phyloP scores from a whole-genome alignment of 2,888 invertebrate genomes.

The Scaptomyza flava region DNA sequence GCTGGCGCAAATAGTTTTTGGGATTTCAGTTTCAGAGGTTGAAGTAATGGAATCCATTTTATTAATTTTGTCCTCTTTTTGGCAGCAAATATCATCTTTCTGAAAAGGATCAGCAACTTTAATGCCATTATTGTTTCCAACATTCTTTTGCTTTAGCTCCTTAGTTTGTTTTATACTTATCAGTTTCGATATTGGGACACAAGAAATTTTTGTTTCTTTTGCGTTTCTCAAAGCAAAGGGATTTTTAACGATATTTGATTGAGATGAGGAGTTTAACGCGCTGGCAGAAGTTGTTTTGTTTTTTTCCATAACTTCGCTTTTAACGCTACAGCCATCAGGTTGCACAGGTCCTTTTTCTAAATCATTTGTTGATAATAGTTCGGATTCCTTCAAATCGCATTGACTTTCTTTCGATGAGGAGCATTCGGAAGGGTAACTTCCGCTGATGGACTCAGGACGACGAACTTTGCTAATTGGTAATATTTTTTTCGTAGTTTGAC shows the following conservation, averaged over 20 bases:
- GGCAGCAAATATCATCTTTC: not conserved
- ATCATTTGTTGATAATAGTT: not conserved
- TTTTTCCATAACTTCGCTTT: not conserved
- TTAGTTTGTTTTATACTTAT: not conserved
- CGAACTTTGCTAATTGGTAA: not conserved
- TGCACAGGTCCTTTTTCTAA: not conserved
- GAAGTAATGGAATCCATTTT: not conserved
- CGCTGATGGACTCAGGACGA: not conserved
- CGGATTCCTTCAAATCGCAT: not conserved
- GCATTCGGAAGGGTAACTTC: not conserved
- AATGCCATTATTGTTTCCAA: not conserved
- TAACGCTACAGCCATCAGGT: not conserved
- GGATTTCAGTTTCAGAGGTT: not conserved
- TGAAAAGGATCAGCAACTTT: not conserved
- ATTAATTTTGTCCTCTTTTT: not conserved
- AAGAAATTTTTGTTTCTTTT: slow-evolving; percentile 23
- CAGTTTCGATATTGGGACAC: slow-evolving; percentile 45
- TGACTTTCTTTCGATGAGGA: not conserved
- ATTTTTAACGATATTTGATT: slow-evolving; percentile 27
- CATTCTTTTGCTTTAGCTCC: not conserved
- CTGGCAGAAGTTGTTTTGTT: not conserved
- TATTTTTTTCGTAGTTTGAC: not conserved
- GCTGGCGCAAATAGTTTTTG: not conserved
- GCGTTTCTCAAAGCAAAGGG: slow-evolving; percentile 10
- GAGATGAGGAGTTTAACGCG: not conserved